A percentile compares a stretch with the other conserved stretches of the same genome.
Conservation (phyloP, 2,797 vertebrate species). For the Acestrorhynchus altus region DNA sequence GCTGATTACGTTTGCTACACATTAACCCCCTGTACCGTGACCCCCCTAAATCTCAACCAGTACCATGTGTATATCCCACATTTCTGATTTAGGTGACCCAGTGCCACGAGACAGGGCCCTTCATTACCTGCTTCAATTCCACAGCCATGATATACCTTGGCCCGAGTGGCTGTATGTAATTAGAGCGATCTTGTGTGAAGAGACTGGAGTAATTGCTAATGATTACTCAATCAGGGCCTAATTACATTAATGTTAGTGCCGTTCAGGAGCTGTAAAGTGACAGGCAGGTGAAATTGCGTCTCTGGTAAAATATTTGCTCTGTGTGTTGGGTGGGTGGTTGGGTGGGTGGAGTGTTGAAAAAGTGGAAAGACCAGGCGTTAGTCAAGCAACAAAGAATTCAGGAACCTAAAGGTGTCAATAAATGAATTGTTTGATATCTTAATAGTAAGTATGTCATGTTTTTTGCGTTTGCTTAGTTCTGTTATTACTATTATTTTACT, state of each 20-base stretch:
- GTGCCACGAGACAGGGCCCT: neutral
- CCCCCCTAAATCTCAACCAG: neutral
- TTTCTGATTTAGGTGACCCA: neutral
- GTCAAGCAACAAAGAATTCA: too few species aligned
- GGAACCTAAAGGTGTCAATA: too few species aligned
- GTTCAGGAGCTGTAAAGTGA: conserved; percentile 9
- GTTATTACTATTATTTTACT: too few species aligned
- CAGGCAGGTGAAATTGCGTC: neutral
- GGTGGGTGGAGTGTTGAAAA: neutral
- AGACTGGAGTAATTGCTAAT: conserved; percentile 33
- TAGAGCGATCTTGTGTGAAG: neutral
- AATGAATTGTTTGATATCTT: too few species aligned
- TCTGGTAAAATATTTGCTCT: conserved; percentile 2
- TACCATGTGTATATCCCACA: neutral
- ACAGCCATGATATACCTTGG: neutral
- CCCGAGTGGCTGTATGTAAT: conserved; percentile 18
- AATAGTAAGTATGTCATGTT: too few species aligned
- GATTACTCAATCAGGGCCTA: conserved; percentile 38
- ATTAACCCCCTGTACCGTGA: neutral
- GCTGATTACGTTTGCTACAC: neutral
- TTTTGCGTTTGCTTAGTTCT: too few species aligned
- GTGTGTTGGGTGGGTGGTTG: neutral
- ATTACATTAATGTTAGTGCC: conserved; percentile 20
- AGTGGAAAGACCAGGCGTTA: neutral
- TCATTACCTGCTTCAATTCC: conserved; percentile 7